phyloP scores from a whole-genome alignment of 2,113 vertebrate genomes.

The Ariopsis seemanni region DNA sequence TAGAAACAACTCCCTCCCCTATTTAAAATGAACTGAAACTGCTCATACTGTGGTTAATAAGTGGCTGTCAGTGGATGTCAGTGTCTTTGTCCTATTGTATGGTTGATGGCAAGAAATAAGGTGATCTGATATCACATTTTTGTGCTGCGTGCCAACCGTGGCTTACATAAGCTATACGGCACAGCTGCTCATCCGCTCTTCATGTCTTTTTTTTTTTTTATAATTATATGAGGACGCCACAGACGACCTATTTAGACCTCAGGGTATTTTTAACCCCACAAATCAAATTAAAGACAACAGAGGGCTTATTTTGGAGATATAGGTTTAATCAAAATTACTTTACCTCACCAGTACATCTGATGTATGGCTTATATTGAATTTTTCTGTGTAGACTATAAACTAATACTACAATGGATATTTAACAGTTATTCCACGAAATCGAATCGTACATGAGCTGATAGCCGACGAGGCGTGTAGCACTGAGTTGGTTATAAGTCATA shows the following conservation, averaged over 20 bases:
- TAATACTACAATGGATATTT: no score
- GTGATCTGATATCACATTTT: conserved; percentile 51
- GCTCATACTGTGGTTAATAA: neutral
- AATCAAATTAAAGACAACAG: conserved; percentile 31
- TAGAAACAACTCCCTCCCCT: neutral
- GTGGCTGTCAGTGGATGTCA: neutral
- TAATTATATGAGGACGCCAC: conserved; percentile 52
- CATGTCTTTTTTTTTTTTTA: conserved; percentile 51
- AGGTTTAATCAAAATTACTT: neutral
- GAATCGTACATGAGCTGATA: no score
- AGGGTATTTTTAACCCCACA: conserved; percentile 53
- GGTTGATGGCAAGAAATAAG: conserved; percentile 39
- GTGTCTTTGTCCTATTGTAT: conserved; percentile 9
- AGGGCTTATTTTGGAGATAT: conserved; percentile 11
- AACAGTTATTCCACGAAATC: no score
- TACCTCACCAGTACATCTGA: neutral
- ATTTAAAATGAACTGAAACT: neutral
- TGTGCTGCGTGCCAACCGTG: conserved; percentile 35
- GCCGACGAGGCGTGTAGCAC: no score
- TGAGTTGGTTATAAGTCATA: no score
- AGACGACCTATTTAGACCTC: conserved; percentile 49
- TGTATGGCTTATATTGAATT: neutral
- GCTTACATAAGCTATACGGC: conserved; percentile 44
- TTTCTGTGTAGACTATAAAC: neutral
- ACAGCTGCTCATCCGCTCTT: conserved; percentile 57